Percentiles rank a stretch among this genome's conserved stretches.
phyloP scores from a whole-genome alignment of 2,888 invertebrate species.

The Conus canariensis region DNA sequence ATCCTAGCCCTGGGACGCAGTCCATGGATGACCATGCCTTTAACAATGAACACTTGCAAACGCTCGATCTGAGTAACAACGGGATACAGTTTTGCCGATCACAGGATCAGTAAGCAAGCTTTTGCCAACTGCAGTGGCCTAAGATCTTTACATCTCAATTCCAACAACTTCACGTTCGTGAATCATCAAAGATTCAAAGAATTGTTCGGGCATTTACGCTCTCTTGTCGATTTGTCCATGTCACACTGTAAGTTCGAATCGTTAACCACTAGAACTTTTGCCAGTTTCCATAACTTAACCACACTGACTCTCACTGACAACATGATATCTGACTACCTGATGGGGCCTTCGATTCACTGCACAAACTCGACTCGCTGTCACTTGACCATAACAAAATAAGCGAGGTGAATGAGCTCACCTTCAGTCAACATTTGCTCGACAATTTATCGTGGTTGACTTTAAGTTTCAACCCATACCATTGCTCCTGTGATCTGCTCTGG shows the following conservation, averaged over 20 bases:
- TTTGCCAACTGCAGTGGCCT: constrained; percentile 33
- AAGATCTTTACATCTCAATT: constrained; percentile 19
- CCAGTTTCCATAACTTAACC: not conserved
- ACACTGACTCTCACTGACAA: constrained; percentile 38
- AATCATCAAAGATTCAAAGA: constrained; percentile 6
- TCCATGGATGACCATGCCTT: constrained; percentile 37
- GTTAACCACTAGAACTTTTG: constrained; percentile 34
- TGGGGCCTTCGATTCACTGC: constrained; percentile 34
- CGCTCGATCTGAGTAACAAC: constrained; percentile 39
- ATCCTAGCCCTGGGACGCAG: not conserved
- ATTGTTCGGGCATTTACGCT: constrained; percentile 19
- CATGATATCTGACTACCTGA: constrained; percentile 38
- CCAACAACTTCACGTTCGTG: constrained; percentile 14
- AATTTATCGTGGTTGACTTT: not conserved
- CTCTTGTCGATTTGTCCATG: constrained; percentile 39
- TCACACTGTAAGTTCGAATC: not conserved
- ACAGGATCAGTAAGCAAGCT: not conserved
- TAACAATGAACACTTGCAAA: not conserved
- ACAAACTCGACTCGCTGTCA: constrained; percentile 77
- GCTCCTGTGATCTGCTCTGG: constrained; percentile 36
- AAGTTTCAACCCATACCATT: constrained; percentile 78
- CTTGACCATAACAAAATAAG: constrained; percentile 76
- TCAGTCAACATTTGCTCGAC: not conserved
- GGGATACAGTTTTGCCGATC: constrained; percentile 17
- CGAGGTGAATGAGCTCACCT: not conserved